Percentiles rank a stretch among this genome's conserved stretches.
These are phyloP conservation scores for Micrastur ruficollis DNA, from an alignment of 2,797 vertebrate species.

Conservation along the genomic window DNA sequence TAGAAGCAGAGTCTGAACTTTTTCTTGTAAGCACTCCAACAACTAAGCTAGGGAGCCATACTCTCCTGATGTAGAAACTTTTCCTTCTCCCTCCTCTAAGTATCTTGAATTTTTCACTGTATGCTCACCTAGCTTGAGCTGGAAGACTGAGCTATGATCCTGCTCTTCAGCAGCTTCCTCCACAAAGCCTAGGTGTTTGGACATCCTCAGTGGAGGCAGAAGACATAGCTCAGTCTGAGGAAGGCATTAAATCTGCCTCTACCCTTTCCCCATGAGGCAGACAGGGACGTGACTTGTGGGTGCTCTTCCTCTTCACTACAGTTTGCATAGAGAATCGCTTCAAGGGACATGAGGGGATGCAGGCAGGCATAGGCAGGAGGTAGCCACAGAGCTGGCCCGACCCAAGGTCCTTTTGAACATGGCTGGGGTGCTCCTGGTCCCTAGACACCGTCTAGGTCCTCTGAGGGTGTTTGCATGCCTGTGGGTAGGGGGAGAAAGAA, in stretches of 20 bases:
- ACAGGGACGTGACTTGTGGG: not conserved
- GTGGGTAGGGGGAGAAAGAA: not conserved
- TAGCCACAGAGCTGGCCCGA: accelerated
- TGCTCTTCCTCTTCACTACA: not conserved
- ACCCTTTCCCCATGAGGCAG: not conserved
- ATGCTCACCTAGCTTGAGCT: not conserved
- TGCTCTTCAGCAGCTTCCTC: not conserved
- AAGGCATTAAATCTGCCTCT: not conserved
- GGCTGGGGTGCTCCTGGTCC: not conserved
- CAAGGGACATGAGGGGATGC: accelerated
- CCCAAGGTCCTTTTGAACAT: not conserved
- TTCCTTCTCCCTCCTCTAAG: not conserved
- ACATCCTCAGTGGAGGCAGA: not conserved
- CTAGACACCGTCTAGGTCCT: not conserved
- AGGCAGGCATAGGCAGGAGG: not conserved
- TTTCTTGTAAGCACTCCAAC: not conserved
- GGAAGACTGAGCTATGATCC: not conserved
- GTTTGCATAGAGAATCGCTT: not conserved
- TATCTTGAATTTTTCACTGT: not conserved
- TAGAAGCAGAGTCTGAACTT: not conserved
- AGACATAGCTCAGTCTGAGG: not conserved
- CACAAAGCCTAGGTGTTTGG: not conserved
- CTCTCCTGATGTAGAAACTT: not conserved
- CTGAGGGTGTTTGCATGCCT: not conserved
- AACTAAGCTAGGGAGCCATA: not conserved